Base-by-base conservation (phyloP, 2,113 vertebrate genomes). In the Siniperca knerii region DNA sequence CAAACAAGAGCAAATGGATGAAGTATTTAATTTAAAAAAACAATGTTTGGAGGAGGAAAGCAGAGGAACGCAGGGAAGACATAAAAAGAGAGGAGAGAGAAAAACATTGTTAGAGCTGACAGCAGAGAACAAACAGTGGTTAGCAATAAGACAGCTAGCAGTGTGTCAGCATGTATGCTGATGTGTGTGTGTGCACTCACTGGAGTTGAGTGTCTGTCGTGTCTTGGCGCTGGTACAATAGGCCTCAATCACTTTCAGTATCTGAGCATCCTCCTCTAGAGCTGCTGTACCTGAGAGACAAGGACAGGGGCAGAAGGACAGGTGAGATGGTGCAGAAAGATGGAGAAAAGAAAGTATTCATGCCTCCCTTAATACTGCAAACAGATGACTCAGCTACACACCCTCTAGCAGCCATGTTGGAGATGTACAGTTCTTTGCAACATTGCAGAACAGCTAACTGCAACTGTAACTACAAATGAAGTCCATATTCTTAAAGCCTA, bases 201-300 rank as follows among this genome's bases (percentile, higher is more conserved):
- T 99, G 83, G 98, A 99, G 92, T 99, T 99, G 83, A 99, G 96
- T 0, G 98, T 99, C 93, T 99, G 98, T 42, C 98, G 95, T 0
- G 98, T 99, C 95, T 98, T 99, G 94, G 98, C 98, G 85, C 98
- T 99, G 75, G 98, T 99, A 86, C 98, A 99, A 88, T 99, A 99
- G 0, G 98, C 98, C 90, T 99, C 98, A 1, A 99, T 99, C 81
- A 99, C 98, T 91, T 99, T 99, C 72, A 99, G 96, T 83, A 99
- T 99, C 92, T 99, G 98, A 42, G 98, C 98, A 2, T 99, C 98
- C 93, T 99, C 98, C 91, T 99, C 98, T 77, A 99, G 94, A 66
- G 98, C 98, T 20, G 97, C 98, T 8, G 98, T 99, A 92, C 98
- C 98, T 99, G 93, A 74, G 50, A 82, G 23, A 85, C 18, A 25